These are phyloP conservation scores for Phataginus tricuspis DNA, from an alignment of 2,797 vertebrate genomes.

Conservation along the genomic window DNA sequence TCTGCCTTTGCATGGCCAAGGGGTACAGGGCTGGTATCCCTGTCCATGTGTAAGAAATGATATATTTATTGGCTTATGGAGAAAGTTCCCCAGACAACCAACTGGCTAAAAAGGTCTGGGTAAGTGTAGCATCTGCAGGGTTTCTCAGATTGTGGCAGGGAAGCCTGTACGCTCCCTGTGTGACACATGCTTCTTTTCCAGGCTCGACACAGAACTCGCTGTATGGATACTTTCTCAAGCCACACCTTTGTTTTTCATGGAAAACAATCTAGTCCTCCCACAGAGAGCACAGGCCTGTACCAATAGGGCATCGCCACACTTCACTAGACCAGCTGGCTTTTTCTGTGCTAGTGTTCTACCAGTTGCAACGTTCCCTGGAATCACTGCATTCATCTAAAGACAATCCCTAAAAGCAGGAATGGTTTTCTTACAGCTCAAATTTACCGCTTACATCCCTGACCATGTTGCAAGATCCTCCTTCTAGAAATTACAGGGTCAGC, in stretches of 20 bases:
- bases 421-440: not conserved
- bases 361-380: not conserved
- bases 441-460: not conserved
- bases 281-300: not conserved
- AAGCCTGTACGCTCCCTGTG: not conserved
- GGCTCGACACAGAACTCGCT: not conserved
- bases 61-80: not conserved
- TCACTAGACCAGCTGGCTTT: no score
- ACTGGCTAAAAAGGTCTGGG: not conserved
- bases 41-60: not conserved
- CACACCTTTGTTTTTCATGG: not conserved
- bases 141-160: not conserved
- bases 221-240: no score
- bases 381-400: not conserved
- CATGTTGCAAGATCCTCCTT: not conserved
- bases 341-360: no score
- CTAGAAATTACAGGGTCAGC: not conserved
- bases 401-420: not conserved
- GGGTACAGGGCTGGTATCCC: not conserved
- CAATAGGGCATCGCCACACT: not conserved
- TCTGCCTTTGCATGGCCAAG: not conserved
- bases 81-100: not conserved
- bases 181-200: not conserved
- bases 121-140: not conserved
- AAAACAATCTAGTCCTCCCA: not conserved